phyloP scores from a whole-genome alignment of 2,797 vertebrate species.

The Acanthis flammea region DNA sequence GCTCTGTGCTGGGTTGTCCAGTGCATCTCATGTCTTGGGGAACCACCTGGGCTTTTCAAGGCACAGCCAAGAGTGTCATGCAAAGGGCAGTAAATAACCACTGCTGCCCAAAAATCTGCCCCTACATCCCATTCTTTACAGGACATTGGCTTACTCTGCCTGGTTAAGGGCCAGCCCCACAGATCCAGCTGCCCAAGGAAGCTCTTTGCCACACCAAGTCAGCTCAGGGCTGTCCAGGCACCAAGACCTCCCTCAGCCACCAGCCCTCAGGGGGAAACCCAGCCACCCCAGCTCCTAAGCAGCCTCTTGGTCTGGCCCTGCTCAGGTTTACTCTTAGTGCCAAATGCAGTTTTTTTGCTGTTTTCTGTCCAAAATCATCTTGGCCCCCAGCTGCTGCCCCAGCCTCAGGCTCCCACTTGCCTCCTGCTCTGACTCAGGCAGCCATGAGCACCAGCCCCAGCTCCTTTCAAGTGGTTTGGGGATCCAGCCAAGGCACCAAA shows the following conservation, averaged over 20 bases:
- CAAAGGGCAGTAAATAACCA: not conserved
- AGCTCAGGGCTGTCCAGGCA: not conserved
- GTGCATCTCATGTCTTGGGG: not conserved
- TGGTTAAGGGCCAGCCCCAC: not conserved
- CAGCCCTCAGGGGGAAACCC: not conserved
- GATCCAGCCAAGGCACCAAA: not conserved
- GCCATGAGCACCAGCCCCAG: fast-evolving
- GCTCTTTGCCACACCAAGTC: not conserved
- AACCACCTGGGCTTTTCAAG: not conserved
- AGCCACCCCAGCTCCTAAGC: not conserved
- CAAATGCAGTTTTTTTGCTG: not conserved
- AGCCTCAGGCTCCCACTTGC: slow-evolving; percentile 8
- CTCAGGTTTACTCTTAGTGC: not conserved
- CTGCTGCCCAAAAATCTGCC: not conserved
- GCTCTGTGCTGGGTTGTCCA: not conserved
- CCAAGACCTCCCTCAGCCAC: not conserved
- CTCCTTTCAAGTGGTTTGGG: not conserved
- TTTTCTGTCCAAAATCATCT: not conserved
- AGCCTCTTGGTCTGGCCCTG: not conserved
- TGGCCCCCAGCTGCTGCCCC: not conserved
- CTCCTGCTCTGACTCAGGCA: not conserved
- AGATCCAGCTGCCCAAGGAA: not conserved
- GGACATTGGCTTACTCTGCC: not conserved
- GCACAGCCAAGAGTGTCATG: not conserved
- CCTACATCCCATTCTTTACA: not conserved